Base-by-base conservation (phyloP, 2,113 vertebrate species). In the Peromyscus californicus region DNA sequence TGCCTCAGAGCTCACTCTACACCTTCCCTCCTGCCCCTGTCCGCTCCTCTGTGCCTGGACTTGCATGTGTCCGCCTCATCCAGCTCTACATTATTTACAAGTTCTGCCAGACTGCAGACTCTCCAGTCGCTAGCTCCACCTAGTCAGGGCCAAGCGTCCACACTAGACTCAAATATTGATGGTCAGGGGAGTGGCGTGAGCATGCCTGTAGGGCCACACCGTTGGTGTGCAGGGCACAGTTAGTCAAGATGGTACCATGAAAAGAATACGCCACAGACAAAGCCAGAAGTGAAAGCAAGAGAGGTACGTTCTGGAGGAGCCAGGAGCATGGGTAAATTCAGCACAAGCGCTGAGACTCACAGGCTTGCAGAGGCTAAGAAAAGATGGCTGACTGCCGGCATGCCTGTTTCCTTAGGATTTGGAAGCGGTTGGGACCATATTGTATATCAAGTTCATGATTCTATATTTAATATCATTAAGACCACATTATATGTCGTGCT, bases 381-480 rank as follows among this genome's bases (percentile, higher is more conserved):
- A 70, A 57, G 48, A 65, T 61, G 5, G 17, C 48, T 16, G 16
- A 42, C 24, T 7, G 13, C 59, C 86, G 75, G 78, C 22, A 15
- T 70, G 31, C 39, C 10, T 70, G 15, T 29, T 59, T 92, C 29
- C 36, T 97, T 93, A 67, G 0, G 72, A 13, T 91, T 85, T 84
- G 83, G 45, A 95, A 91, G 89, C 48, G 90, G 33, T 84, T 91
- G 21, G 45, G 63, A 57, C 33, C 24, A 21, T 88, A 75, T 80
- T 80, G 10, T 61, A 45, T 86, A 39, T 42, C 21, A n/a, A 39
- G 67, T 93, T 90, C 61, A 33, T 84, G 83, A 3, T 80, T 74
- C 61, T 67, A 9, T 85, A 42, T 91, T 78, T 84, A 39, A 93
- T 93, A 89, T 70, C 94, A 36, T 89, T 91, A 31, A 36, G 45